A percentile compares a stretch with the other conserved stretches of the same genome.
phyloP scores from a whole-genome alignment of 2,113 vertebrate species.

The Panthera tigris region DNA sequence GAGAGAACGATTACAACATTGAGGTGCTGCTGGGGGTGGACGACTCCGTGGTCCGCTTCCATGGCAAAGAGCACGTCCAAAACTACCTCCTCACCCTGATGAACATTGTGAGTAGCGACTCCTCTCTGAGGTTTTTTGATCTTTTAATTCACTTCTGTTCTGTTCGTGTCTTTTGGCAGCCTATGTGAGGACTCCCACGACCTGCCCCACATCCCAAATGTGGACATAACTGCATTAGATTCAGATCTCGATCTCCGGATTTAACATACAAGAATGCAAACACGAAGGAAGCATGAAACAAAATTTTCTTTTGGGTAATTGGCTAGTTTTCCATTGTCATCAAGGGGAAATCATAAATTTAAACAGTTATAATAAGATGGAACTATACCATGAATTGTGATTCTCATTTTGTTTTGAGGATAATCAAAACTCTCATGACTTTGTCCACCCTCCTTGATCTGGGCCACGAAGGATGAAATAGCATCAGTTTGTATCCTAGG shows the following conservation, averaged over 20 bases:
- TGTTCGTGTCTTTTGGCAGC: background rate
- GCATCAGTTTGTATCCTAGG: background rate
- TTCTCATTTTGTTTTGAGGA: background rate
- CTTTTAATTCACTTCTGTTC: background rate
- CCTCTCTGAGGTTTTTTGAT: background rate
- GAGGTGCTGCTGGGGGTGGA: constrained; percentile 98
- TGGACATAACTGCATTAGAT: background rate
- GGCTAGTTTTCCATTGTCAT: background rate
- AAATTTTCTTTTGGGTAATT: background rate
- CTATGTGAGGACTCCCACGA: background rate
- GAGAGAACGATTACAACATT: constrained; percentile 94
- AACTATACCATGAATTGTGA: background rate
- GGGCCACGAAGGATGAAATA: background rate
- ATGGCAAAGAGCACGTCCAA: constrained; percentile 98
- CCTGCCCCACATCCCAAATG: background rate
- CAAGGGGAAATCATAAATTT: background rate
- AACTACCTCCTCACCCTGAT: constrained; percentile 99
- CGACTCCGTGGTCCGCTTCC: constrained; percentile 97
- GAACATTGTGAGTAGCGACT: constrained; percentile 95
- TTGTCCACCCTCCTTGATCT: background rate
- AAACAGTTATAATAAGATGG: background rate
- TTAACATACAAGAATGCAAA: background rate
- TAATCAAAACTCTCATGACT: background rate
- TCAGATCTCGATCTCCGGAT: background rate
- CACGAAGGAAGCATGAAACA: background rate